Base-by-base conservation (phyloP, 1,140 invertebrate species). In the Drosophila albomicans region DNA sequence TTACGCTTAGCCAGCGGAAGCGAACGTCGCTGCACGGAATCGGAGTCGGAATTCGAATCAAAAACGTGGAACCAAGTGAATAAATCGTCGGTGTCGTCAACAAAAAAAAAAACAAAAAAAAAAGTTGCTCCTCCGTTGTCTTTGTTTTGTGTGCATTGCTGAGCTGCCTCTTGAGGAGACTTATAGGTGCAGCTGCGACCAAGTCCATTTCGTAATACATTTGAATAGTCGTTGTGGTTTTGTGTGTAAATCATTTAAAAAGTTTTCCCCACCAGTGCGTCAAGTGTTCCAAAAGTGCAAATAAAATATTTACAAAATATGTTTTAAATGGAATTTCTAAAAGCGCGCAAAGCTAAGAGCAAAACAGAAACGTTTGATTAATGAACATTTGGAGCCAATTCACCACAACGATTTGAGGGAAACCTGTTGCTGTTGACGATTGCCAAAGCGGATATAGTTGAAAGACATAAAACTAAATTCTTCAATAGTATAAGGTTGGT, bases 1-100 rank as follows among this genome's bases (percentile, higher is more conserved):
- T 88, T 89, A 87, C 85, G 84, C 88, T 80, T 77, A 89, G 85
- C 86, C 84, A 88, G 85, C 84, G 84, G 84, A 88, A 88, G 85
- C 84, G 85, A 87, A 87, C 82, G 82, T 87, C 69, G 73, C 57
- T 25, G 51, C 49, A 41, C 71, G 64, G 10, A 61, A 49, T 28
- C 56, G 49, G 30, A 57, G 28, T 56, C 51, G 52, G 13, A 0
- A 35, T 20, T 20, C 16, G 35, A 48, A 49, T 68, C 38, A 35
- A n/a, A 57, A 20, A 58, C 67, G 65, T 30, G 13, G 30, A 1
- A 51, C 7, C 25, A 10, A 54, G 48, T 61, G n/a, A 48, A 62
- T 54, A 62, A 48, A 48, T 48, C 64, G 64, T 62, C 25, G 41
- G 43, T 48, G 30, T 57, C 32, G 56, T 71, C 59, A 54, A 54